phyloP scores from a whole-genome alignment of 2,797 vertebrate species.

The Poecile montanus region DNA sequence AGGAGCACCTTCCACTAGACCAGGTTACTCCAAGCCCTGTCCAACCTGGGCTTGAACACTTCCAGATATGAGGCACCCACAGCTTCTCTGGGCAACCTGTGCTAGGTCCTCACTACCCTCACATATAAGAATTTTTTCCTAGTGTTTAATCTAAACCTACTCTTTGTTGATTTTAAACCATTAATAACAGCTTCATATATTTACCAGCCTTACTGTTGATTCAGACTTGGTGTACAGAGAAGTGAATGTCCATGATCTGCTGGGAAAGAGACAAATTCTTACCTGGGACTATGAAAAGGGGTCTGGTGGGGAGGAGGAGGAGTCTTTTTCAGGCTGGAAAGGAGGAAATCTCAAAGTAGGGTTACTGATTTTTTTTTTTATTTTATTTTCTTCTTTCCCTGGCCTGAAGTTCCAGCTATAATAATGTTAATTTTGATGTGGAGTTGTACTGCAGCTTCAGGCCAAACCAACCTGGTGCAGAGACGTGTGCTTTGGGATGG shows the following conservation, averaged over 20 bases:
- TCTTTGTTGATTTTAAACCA: neutral
- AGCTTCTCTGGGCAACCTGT: neutral
- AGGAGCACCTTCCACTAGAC: neutral
- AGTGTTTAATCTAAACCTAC: neutral
- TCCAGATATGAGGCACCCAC: neutral
- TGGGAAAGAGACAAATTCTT: neutral
- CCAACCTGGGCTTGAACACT: neutral
- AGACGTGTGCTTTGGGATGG: neutral
- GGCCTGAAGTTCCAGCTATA: neutral
- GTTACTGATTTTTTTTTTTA: neutral
- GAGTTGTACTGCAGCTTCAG: neutral
- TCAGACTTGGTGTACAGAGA: neutral
- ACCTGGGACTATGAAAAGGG: neutral
- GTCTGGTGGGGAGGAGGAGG: neutral
- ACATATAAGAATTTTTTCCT: neutral
- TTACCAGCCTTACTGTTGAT: neutral
- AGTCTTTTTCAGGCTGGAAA: neutral
- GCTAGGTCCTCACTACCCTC: neutral
- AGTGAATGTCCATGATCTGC: neutral
- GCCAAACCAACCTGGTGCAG: neutral
- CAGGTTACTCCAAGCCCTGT: neutral
- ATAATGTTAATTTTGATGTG: neutral
- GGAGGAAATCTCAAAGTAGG: neutral
- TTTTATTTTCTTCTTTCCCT: neutral
- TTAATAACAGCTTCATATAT: neutral